Conservation (phyloP, 2,797 vertebrate genomes). For the Atherinosoma microstoma region DNA sequence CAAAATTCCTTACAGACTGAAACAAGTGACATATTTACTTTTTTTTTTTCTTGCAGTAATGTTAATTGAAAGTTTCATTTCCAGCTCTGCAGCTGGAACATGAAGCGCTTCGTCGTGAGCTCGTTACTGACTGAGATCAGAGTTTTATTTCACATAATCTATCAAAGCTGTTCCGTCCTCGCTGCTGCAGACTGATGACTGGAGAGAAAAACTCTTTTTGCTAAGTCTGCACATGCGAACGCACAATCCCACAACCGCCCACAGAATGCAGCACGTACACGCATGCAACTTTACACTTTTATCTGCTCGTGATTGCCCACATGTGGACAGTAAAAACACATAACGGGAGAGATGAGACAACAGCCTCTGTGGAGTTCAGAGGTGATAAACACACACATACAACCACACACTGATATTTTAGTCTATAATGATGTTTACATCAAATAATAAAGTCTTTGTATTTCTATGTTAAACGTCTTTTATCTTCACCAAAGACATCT, state of each 20-base stretch:
- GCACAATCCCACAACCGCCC: slow-evolving; percentile 11
- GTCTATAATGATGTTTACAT: slow-evolving; percentile 24
- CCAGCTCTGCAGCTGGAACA: slow-evolving; percentile 25
- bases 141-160: slow-evolving; percentile 33
- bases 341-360: slow-evolving; percentile 74
- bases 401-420: slow-evolving; percentile 3
- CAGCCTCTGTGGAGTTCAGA: slow-evolving; percentile 60
- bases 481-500: no score
- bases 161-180: slow-evolving; percentile 48
- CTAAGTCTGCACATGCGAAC: slow-evolving; percentile 17
- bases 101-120: slow-evolving; percentile 32
- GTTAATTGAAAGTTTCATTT: slow-evolving; percentile 43
- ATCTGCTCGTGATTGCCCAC: slow-evolving; percentile 47
- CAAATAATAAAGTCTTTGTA: slow-evolving; percentile 7
- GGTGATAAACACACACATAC: slow-evolving; percentile 50
- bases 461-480: no score
- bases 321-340: slow-evolving; percentile 65
- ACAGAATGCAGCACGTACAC: slow-evolving; percentile 17
- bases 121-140: slow-evolving; percentile 57
- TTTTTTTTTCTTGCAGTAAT: slow-evolving; percentile 16
- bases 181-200: slow-evolving; percentile 50
- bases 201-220: slow-evolving; percentile 24
- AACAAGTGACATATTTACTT: slow-evolving; percentile 35
- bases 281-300: slow-evolving; percentile 6
- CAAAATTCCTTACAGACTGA: background rate